Evolutionary conservation across 2,113 vertebrate genomes (phyloP).

Genomic region (Protobothrops flavoviridis): DNA sequence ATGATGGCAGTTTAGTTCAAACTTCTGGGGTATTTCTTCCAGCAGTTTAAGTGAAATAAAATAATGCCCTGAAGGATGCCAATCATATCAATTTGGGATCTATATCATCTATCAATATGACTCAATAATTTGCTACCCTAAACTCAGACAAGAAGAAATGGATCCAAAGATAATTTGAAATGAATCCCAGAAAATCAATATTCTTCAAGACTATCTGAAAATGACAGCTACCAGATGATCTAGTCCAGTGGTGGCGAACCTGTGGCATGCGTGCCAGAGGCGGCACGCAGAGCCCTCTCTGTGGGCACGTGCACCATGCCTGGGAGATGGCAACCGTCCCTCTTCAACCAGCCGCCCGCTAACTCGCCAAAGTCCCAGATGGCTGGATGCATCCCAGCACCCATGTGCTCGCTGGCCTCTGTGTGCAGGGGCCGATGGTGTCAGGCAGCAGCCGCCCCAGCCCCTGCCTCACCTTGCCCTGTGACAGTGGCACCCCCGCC

Average conservation of each 20-base stretch:
- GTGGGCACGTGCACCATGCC: too few relatives aligned
- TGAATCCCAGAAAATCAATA: neutral
- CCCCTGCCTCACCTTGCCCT: too few relatives aligned
- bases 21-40: neutral
- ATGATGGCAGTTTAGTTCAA: neutral
- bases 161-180: neutral
- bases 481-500: too few relatives aligned
- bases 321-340: too few relatives aligned
- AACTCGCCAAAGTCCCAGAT: too few relatives aligned
- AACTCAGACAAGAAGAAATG: neutral
- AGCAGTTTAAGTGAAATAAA: neutral
- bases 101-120: neutral
- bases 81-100: neutral
- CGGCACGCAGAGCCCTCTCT: too few relatives aligned
- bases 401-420: too few relatives aligned
- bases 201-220: neutral
- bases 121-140: neutral
- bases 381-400: too few relatives aligned
- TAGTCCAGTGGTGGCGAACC: neutral
- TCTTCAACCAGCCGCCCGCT: too few relatives aligned
- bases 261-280: too few relatives aligned
- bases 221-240: neutral
- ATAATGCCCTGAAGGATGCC: neutral
- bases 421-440: too few relatives aligned
- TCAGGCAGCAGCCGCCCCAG: too few relatives aligned